These are phyloP conservation scores for Lepetodrilus schrolli DNA, from an alignment of 2,888 invertebrate genomes.

Conservation along the genomic window DNA sequence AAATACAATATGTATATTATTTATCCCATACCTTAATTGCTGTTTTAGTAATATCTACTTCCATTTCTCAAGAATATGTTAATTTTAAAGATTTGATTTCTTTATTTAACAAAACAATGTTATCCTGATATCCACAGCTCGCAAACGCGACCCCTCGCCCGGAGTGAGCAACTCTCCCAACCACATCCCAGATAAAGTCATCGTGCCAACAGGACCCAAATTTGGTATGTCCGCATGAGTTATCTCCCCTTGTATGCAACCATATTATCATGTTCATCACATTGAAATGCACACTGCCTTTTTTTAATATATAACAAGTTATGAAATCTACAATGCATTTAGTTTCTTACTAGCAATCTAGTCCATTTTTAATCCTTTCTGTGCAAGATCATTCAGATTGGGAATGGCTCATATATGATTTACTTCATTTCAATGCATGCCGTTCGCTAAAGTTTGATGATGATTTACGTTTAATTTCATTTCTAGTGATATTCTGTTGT, in stretches of 20 bases:
- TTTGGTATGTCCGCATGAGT: conserved; percentile 74
- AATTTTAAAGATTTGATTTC: too few relatives aligned
- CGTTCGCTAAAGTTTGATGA: not conserved
- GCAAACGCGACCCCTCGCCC: conserved; percentile 92
- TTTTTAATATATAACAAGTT: not conserved
- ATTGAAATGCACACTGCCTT: not conserved
- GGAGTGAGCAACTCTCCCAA: conserved; percentile 83
- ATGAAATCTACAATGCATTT: not conserved
- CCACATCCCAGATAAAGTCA: conserved; percentile 54
- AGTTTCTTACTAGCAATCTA: conserved; percentile 4
- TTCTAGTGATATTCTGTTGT: not conserved
- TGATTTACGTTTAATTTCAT: conserved; percentile 3
- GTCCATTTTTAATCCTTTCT: conserved; percentile 13
- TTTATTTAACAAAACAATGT: too few relatives aligned
- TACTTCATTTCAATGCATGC: not conserved
- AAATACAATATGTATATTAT: too few relatives aligned
- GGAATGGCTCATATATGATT: conserved; percentile 1
- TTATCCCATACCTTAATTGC: too few relatives aligned
- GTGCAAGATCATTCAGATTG: not conserved
- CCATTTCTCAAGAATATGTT: too few relatives aligned
- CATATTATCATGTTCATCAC: not conserved
- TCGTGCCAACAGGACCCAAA: conserved; percentile 75
- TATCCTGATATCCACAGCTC: too few relatives aligned
- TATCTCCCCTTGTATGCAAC: not conserved
- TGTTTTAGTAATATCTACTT: too few relatives aligned